Base-by-base conservation (phyloP, 2,113 vertebrate genomes). In the Pardalotus punctatus region DNA sequence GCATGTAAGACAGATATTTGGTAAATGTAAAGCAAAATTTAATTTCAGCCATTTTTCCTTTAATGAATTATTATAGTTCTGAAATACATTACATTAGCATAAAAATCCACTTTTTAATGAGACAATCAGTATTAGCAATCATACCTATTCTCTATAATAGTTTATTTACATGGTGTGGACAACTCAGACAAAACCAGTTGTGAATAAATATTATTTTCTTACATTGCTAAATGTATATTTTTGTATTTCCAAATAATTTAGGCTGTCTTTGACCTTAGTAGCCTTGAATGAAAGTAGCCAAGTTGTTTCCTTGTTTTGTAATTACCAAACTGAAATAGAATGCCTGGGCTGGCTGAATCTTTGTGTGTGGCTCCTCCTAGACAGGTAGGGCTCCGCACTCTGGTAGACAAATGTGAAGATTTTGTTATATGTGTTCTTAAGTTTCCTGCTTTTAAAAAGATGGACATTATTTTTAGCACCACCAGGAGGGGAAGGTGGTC, bases 21-120 rank as follows among this genome's bases (percentile, higher is more conserved):
- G 5, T 58, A 91, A 85, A 10, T 42, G 11, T 27, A 35, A 93
- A 94, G 80, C 42, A 94, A 93, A 94, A 81, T 71, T 88, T 93
- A 85, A 77, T 90, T 96, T 95, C 53, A 84, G 50, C 70, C 11
- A 69, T 90, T 96, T 90, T 86, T 70, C 11, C 61, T 86, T 90
- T 77, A 92, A 71, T 60, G 48, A 94, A 90, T 43, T 48, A 33
- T 93, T 88, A 61, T 65, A 64, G 57, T 80, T 89, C n/a, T 69
- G 53, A 93, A 87, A 85, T 76, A 48, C n/a, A 86, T 81, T 86
- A 64, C n/a, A 81, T 88, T 83, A 81, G 23, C 82, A 94, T 89
- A 87, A 94, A 88, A 73, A 86, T 79, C 29, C 51, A 81, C 51
- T 88, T 88, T 74, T 35, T 88, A 94, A 78, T 42, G 57, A 89